Evolutionary conservation across 2,888 invertebrate genomes (phyloP), one percentile per base, ranked within the genome.

Genomic region (Strigamia crassipes): DNA sequence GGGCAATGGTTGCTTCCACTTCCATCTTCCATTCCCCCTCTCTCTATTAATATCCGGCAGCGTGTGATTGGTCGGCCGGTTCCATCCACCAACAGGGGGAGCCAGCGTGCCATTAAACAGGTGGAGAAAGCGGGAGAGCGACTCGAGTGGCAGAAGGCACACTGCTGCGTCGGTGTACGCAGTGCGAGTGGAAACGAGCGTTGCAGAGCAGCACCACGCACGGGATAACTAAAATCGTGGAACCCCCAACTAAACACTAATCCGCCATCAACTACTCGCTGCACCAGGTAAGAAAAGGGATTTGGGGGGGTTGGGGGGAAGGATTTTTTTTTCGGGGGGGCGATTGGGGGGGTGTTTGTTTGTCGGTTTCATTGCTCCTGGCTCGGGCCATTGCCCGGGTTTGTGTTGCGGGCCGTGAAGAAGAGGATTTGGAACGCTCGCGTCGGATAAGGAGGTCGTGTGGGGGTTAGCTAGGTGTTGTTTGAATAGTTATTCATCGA

Each of bases 21-120:
- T 31, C 13, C 34, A 21, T 13, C 34, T 15, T n/a, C 27, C 27
- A 27, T 27, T 27, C 23, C 78, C 38, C 18, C 78, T 31, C 78
- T 34, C 78, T 34, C 78, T 78, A 78, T 78, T 78, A 78, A 78
- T 78, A 78, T 41, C 38, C 78, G 61, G 21, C 61, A n/a, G 61
- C 61, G 61, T 31, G 31, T 18, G 23, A 78, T 78, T 78, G 78
- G 78, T 78, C 78, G 78, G 78, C 78, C 15, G 78, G 38, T 78
- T 78, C 78, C 78, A 78, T 78, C 5, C 78, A n/a, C 13, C 78
- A 13, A 1, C 31, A 78, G 78, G 78, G 34, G 78, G 78, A 34
- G 78, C 9, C 38, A 5, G 38, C 31, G 6, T 8, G 23, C 41
- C 78, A 38, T 34, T 41, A 38, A 78, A 41, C 78, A 38, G 34